phyloP scores from a whole-genome alignment of 2,797 vertebrate genomes.

The Valencia hispanica region DNA sequence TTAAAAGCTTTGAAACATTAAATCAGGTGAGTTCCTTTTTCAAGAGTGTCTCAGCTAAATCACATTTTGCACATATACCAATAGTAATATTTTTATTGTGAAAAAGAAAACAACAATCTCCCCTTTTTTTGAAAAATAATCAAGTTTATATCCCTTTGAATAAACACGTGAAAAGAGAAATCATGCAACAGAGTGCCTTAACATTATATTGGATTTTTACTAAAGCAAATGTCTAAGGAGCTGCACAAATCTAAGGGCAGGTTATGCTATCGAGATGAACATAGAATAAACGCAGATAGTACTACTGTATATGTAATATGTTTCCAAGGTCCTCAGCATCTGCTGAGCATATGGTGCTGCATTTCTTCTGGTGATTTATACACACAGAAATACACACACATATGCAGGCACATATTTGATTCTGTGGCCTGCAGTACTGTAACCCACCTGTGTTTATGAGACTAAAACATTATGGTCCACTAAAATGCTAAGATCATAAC shows the following conservation, averaged over 20 bases:
- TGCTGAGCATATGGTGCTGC: slow-evolving; percentile 48
- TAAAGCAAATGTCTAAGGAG: background rate
- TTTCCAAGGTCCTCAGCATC: slow-evolving; percentile 35
- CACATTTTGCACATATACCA: too few species aligned
- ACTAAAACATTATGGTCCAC: slow-evolving; percentile 30
- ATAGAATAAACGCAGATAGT: background rate
- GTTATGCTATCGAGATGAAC: background rate
- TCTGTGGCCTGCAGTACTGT: slow-evolving; percentile 16
- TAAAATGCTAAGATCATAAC: slow-evolving; percentile 42
- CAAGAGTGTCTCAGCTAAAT: too few species aligned
- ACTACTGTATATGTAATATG: slow-evolving; percentile 1
- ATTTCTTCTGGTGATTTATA: slow-evolving; percentile 18
- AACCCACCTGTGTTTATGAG: slow-evolving; percentile 64
- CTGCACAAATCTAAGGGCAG: background rate
- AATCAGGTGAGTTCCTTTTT: too few species aligned
- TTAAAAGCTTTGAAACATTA: too few species aligned
- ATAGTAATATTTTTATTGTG: too few species aligned
- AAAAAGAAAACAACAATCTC: too few species aligned
- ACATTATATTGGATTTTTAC: background rate
- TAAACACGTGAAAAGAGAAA: background rate
- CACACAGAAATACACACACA: slow-evolving; percentile 9
- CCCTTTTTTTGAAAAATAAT: too few species aligned
- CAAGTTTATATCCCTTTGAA: background rate
- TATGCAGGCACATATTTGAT: background rate
- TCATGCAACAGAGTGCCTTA: background rate